Percentiles rank a stretch among this genome's conserved stretches.
These are phyloP conservation scores for Chionoecetes opilio DNA, from an alignment of 1,140 invertebrate genomes.

Conservation along the genomic window DNA sequence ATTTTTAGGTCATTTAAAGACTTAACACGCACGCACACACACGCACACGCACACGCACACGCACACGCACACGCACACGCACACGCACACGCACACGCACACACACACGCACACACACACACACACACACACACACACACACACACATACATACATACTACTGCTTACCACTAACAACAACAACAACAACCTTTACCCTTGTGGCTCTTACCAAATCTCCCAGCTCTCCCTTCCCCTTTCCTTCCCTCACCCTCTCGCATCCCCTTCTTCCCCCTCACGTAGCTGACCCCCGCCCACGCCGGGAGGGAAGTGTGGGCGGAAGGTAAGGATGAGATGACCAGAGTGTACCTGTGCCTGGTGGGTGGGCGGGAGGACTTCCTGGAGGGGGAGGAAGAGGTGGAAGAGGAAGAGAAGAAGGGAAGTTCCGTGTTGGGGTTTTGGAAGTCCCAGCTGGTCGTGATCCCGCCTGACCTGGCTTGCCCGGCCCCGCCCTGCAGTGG, in stretches of 20 bases:
- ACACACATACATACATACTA: too few species aligned
- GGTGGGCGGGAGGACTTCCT: neutral
- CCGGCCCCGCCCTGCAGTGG: neutral
- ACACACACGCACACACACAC: neutral
- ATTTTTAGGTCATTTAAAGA: neutral
- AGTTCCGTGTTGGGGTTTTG: neutral
- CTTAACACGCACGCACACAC: neutral
- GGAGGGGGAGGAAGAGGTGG: neutral
- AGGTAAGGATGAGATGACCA: neutral
- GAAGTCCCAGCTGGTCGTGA: constrained; percentile 4
- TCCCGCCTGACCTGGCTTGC: neutral
- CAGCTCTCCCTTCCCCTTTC: too few species aligned
- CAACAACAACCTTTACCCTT: neutral
- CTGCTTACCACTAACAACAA: neutral
- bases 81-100: constrained; percentile 10
- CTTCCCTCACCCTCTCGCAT: neutral
- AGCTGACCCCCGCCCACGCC: constrained; percentile 12
- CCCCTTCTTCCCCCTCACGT: neutral
- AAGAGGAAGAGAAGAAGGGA: neutral
- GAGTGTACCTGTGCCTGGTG: neutral
- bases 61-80: too few species aligned
- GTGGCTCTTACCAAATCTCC: neutral
- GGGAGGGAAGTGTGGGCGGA: neutral
- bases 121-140: neutral
- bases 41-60: too few species aligned